A percentile compares a stretch with the other conserved stretches of the same genome.
These are phyloP conservation scores for Seladonia tumulorum DNA, from an alignment of 2,888 invertebrate species.

Conservation along the genomic window DNA sequence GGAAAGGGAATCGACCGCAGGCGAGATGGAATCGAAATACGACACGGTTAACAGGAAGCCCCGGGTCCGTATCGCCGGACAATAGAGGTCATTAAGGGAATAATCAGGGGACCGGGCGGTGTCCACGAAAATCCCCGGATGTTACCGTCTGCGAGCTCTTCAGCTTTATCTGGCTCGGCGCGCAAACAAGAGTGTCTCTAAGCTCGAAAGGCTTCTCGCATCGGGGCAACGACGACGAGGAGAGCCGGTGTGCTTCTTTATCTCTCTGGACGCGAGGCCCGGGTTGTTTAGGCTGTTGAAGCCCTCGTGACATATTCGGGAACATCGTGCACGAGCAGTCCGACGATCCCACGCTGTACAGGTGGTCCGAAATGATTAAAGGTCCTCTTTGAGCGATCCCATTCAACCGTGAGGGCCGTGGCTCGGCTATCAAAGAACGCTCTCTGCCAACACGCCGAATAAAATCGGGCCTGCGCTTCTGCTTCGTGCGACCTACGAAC, in stretches of 20 bases:
- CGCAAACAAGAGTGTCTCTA: constrained; percentile 61
- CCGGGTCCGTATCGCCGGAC: constrained; percentile 42
- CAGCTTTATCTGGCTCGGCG: constrained; percentile 63
- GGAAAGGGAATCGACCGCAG: neutral
- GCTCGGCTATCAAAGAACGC: constrained; percentile 1
- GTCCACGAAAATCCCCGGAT: constrained; percentile 57
- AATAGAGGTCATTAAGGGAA: constrained; percentile 47
- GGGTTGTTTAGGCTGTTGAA: constrained; percentile 75
- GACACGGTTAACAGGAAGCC: constrained; percentile 49
- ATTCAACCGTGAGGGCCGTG: neutral
- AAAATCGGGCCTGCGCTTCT: neutral
- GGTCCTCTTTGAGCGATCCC: constrained; percentile 41
- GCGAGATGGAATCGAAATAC: constrained; percentile 23
- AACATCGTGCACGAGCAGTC: constrained; percentile 63
- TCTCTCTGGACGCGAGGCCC: constrained; percentile 53
- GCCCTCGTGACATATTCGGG: constrained; percentile 68
- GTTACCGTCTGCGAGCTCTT: constrained; percentile 55
- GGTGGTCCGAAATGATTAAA: constrained; percentile 70
- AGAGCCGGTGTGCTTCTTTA: constrained; percentile 64
- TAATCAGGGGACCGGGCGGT: constrained; percentile 48
- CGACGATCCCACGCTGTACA: constrained; percentile 73
- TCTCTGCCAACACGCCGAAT: neutral
- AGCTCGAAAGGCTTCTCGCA: constrained; percentile 58
- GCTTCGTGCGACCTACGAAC: neutral
- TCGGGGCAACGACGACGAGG: constrained; percentile 13